phyloP scores from a whole-genome alignment of 2,113 vertebrate genomes.

The Nestor notabilis region DNA sequence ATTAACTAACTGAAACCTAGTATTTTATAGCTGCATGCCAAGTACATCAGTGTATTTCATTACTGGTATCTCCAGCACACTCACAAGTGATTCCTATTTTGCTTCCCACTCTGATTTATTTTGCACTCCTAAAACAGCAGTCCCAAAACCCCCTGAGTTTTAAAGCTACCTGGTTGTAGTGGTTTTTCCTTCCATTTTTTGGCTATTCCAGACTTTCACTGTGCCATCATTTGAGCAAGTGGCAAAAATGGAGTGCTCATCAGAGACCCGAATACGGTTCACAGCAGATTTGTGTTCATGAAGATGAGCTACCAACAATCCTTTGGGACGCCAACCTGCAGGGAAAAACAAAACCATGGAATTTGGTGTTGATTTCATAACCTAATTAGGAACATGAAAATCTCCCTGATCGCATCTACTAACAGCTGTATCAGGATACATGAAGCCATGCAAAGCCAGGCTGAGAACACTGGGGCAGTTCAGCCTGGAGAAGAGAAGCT shows the following conservation, averaged over 20 bases:
- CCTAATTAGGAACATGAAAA: background rate
- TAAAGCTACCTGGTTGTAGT: slow-evolving; percentile 90
- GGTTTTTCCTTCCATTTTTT: slow-evolving; percentile 99
- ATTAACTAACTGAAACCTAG: background rate
- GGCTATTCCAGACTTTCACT: slow-evolving; percentile 98
- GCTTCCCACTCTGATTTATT: background rate
- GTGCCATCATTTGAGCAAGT: slow-evolving; percentile 97
- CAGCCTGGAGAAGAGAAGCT: background rate
- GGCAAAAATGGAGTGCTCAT: slow-evolving; percentile 95
- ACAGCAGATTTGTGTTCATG: slow-evolving; percentile 97
- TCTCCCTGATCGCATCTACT: background rate
- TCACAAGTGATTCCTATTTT: background rate
- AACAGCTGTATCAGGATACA: background rate
- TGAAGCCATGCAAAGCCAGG: background rate
- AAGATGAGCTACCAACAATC: slow-evolving; percentile 92
- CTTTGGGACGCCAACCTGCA: slow-evolving; percentile 95
- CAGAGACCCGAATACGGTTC: slow-evolving; percentile 92
- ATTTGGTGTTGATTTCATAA: background rate
- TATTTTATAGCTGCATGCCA: background rate
- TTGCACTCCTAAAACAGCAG: background rate
- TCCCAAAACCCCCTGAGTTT: background rate
- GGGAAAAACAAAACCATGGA: background rate
- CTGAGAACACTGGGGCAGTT: background rate
- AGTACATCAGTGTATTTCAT: background rate
- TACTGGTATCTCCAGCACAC: background rate